phyloP scores from a whole-genome alignment of 1,140 invertebrate species.

The Drosophila pectinifera region DNA sequence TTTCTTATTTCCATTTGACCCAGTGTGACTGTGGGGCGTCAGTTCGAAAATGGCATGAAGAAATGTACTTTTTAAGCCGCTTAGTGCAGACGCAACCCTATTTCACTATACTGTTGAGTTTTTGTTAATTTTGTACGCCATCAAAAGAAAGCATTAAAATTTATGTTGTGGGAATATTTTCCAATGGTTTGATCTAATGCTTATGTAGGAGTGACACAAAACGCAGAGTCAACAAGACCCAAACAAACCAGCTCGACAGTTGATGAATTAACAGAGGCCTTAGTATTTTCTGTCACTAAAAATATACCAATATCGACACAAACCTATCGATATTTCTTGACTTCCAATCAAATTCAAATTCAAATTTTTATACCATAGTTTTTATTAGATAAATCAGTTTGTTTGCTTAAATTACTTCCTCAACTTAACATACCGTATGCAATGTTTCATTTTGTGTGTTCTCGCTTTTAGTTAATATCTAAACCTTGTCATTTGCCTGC shows the following conservation, averaged over 20 bases:
- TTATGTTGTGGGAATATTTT: background rate
- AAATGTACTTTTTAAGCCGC: background rate
- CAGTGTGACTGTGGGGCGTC: slow-evolving; percentile 1
- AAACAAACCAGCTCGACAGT: background rate
- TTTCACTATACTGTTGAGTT: background rate
- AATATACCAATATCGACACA: slow-evolving; percentile 1
- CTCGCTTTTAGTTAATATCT: slow-evolving; percentile 52
- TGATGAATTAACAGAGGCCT: background rate
- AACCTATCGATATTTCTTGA: background rate
- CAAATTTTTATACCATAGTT: slow-evolving; percentile 54
- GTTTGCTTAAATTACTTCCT: slow-evolving; percentile 61
- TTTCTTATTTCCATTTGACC: slow-evolving; percentile 33
- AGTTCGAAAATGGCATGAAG: background rate
- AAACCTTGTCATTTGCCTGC: slow-evolving; percentile 55
- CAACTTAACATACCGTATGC: slow-evolving; percentile 61
- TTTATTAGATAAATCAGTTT: slow-evolving; percentile 77
- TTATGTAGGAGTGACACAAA: background rate
- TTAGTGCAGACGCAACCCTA: background rate
- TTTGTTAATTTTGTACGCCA: background rate
- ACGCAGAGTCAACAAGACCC: background rate
- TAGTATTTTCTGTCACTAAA: background rate
- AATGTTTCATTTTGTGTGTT: slow-evolving; percentile 49
- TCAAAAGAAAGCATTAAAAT: background rate
- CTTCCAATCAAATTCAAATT: slow-evolving; percentile 13
- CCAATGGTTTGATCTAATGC: background rate